Base-by-base conservation (phyloP, 2,797 vertebrate genomes). In the Aratinga solstitialis region DNA sequence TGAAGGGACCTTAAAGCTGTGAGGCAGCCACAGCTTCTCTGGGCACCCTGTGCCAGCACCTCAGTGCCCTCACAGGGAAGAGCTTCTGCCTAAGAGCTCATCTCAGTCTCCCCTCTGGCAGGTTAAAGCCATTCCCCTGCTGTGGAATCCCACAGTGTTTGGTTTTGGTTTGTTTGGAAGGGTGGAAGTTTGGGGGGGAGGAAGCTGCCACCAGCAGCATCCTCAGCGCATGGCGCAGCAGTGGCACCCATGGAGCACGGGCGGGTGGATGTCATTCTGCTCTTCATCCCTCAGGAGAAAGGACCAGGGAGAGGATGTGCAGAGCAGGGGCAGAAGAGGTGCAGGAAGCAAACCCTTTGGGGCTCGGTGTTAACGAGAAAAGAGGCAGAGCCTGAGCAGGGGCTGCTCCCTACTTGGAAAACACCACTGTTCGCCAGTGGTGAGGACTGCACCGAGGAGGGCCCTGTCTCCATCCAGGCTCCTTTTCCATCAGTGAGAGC, bases 341-440 rank as follows among this genome's bases (percentile, higher is more conserved):
- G 2, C 0, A 2, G 16, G 32, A 21, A 40, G 32, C 30, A 26
- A 0, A 2, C 20, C 12, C 32, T 53, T 38, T 13, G 16, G n/a
- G 10, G 11, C 30, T 66, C 0, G 0, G 23, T 7, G 11, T 26
- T 51, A 38, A 11, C 0, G 5, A 43, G 22, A 50, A 9, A 72
- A 23, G 48, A 53, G 34, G 7, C 18, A 22, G 32, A 51, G 18
- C n/a, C 53, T 19, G 23, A 81, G 66, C 61, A 53, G 42, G 19
- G 23, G 47, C 51, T 82, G 27, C 48, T 54, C 53, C 72, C 1
- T 12, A 26, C 32, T 43, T 72, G 40, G 47, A 36, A 50, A 74
- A 27, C 7, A 8, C 12, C 38, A 7, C 6, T 53, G 45, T 67
- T n/a, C 32, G 8, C 48, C 6, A 6, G 11, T 19, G 29, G 27